phyloP scores from a whole-genome alignment of 2,888 invertebrate genomes.

The Tuta absoluta region DNA sequence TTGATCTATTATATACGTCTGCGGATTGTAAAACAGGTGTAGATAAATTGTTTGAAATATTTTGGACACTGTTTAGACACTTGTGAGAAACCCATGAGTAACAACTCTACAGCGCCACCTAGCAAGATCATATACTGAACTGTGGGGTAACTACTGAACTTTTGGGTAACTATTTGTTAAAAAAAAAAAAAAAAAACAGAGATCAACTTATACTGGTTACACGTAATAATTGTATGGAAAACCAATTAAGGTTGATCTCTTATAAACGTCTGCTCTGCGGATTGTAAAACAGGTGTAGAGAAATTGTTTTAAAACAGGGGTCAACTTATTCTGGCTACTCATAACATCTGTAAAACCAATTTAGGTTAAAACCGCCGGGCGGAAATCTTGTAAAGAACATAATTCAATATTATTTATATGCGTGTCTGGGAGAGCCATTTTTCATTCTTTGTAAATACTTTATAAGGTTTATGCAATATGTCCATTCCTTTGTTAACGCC shows the following conservation, averaged over 20 bases:
- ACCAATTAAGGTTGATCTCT: too few relatives aligned
- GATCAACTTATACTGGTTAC: too few relatives aligned
- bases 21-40: background rate
- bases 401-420: too few relatives aligned
- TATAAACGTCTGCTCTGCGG: background rate
- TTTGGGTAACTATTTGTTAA: too few relatives aligned
- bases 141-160: background rate
- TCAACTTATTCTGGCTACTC: too few relatives aligned
- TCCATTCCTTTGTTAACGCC: too few relatives aligned
- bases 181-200: background rate
- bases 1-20: too few relatives aligned
- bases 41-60: background rate
- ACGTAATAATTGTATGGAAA: conserved; percentile 4
- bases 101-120: background rate
- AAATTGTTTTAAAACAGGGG: background rate
- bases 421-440: background rate
- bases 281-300: background rate
- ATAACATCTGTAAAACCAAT: conserved; percentile 1
- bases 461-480: too few relatives aligned
- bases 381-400: too few relatives aligned
- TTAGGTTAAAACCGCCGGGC: too few relatives aligned
- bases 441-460: too few relatives aligned
- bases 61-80: background rate
- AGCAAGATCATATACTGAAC: too few relatives aligned
- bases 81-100: background rate